Evolutionary conservation across 2,888 invertebrate species (phyloP).

Genomic region (Gandaritis pyraliata): DNA sequence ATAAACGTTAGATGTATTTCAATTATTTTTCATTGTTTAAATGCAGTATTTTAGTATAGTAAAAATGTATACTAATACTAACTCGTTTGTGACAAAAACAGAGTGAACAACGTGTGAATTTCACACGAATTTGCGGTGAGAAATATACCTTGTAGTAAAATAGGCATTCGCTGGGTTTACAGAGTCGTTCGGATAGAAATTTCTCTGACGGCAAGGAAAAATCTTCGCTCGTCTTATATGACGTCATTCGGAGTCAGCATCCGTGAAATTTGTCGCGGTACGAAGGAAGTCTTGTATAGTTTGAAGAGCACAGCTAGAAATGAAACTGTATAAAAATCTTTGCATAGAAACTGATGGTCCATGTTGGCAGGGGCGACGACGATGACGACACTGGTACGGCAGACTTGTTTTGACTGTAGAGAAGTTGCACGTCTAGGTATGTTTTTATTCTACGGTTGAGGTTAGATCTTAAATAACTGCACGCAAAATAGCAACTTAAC

Average conservation of each 20-base stretch:
- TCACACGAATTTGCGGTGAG: conserved; percentile 48
- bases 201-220: conserved; percentile 61
- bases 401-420: not conserved
- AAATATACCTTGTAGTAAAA: conserved; percentile 52
- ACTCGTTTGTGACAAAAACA: conserved; percentile 19
- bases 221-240: conserved; percentile 67
- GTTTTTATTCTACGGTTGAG: conserved; percentile 20
- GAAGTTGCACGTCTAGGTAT: conserved; percentile 11
- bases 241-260: conserved; percentile 62
- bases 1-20: conserved; percentile 40
- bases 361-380: no score
- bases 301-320: conserved; percentile 10
- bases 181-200: conserved; percentile 72
- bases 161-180: conserved; percentile 55
- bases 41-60: conserved; percentile 8
- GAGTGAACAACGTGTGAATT: conserved; percentile 21
- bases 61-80: not conserved
- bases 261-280: conserved; percentile 79
- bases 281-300: conserved; percentile 40
- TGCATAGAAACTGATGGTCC: not conserved
- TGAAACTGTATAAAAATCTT: conserved; percentile 7
- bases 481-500: conserved; percentile 48
- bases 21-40: conserved; percentile 24
- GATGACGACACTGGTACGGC: no score
- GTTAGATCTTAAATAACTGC: conserved; percentile 52